These are phyloP conservation scores for Frieseomelitta varia DNA, from an alignment of 1,140 invertebrate genomes.

Conservation along the genomic window DNA sequence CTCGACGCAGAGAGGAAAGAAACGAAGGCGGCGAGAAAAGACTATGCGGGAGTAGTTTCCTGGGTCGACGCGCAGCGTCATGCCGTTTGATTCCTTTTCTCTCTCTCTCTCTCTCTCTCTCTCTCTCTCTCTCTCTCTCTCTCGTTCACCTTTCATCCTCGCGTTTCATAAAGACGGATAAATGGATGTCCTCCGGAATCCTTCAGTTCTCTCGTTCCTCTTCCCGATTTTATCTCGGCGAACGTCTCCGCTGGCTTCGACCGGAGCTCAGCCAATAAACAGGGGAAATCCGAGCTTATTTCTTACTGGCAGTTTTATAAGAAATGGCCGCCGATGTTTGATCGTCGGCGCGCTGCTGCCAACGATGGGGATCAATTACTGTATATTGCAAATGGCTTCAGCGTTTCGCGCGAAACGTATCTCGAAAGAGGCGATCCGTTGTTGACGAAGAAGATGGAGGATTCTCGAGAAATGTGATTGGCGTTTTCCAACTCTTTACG, in stretches of 20 bases:
- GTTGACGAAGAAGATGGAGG: no score
- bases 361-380: not conserved
- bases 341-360: not conserved
- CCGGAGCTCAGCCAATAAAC: slow-evolving; percentile 17
- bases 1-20: not conserved
- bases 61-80: not conserved
- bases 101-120: not conserved
- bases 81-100: slow-evolving; percentile 52
- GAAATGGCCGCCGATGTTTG: not conserved
- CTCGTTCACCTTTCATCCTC: not conserved
- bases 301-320: no score
- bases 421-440: no score
- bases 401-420: no score
- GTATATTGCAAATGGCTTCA: not conserved
- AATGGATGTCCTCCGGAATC: slow-evolving; percentile 48
- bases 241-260: not conserved
- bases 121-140: not conserved
- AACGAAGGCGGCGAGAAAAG: slow-evolving; percentile 16
- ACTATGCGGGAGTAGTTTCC: not conserved
- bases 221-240: slow-evolving; percentile 2
- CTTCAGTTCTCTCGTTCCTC: slow-evolving; percentile 37
- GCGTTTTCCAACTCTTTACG: no score
- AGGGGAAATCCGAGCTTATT: not conserved
- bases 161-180: slow-evolving; percentile 50
- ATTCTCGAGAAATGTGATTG: no score